Evolutionary conservation across 2,797 vertebrate genomes (phyloP).

Genomic region (Rallus crepitans): DNA sequence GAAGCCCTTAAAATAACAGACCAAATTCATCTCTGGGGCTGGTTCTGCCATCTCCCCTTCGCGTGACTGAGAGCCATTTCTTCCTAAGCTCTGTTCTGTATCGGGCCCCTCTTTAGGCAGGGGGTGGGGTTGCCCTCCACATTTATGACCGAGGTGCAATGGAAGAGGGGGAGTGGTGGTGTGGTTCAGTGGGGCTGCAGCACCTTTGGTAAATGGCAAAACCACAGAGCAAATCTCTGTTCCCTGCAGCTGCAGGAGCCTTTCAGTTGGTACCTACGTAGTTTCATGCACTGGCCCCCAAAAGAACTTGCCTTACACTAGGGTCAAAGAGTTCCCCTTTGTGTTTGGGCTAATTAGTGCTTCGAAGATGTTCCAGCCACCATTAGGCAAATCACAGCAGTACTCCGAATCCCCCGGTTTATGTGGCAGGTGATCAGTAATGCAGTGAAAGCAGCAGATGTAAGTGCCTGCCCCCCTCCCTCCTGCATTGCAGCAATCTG

Average conservation of each 20-base stretch:
- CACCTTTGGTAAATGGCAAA: neutral
- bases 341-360: neutral
- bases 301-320: neutral
- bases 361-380: neutral
- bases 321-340: neutral
- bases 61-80: neutral
- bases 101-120: accelerated
- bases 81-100: neutral
- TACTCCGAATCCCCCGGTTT: neutral
- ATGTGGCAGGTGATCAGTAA: neutral
- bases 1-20: neutral
- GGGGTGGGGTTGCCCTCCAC: neutral
- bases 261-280: too few species aligned
- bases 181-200: accelerated
- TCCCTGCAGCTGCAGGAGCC: too few species aligned
- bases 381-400: neutral
- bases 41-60: neutral
- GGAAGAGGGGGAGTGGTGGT: neutral
- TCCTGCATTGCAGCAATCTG: neutral
- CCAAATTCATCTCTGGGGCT: accelerated
- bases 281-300: neutral
- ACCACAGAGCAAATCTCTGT: neutral
- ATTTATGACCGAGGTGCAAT: neutral
- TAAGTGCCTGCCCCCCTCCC: neutral
- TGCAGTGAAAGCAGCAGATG: accelerated